Base-by-base conservation (phyloP, 2,888 invertebrate genomes). In the Macrophya annulata region DNA sequence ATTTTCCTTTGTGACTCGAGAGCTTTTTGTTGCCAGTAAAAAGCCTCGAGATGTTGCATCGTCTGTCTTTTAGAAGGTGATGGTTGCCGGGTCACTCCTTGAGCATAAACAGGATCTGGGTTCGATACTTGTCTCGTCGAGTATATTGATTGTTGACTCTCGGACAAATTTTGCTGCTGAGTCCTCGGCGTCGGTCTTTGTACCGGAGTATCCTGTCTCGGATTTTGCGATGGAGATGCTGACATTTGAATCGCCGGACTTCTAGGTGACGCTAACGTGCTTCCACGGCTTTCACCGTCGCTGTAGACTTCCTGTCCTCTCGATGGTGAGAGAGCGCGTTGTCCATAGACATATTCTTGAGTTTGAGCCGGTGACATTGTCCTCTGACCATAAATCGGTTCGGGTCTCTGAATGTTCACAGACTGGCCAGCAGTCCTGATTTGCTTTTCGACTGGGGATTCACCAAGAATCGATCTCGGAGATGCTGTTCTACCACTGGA, bases 21-120 rank as follows among this genome's bases (percentile, higher is more conserved):
- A 4, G 92, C 92, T 43, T 92, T 93, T 65, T 93, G 93, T 79
- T 92, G 92, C 92, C 92, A 93, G 79, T 93, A 93, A 85, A 91
- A 93, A 0, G 92, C 92, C 45, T 93, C 92, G 25, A 93, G 86
- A 37, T 92, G 90, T 71, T 93, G 92, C 86, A 92, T 89, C 4
- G 91, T 93, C 85, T 92, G 89, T 21, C 88, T 88, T 31, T 92
- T 93, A 4, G 92, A 90, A 6, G 93, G 93, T 3, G 92, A 92
- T 48, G 89, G 55, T 82, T 88, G 90, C 59, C 88, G 87, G 74
- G 84, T 79, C 3, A 82, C 71, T 17, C 83, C 83, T 48, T 68
- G 83, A 68, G 48, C 25, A 51, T 83, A 71, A 45, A 71, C 65
- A n/a, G 45, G 37, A 10, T 83, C 83, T 3, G 68, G 62, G 31